These are phyloP conservation scores for Bombyx mori DNA, from an alignment of 1,140 invertebrate species.

Conservation along the genomic window DNA sequence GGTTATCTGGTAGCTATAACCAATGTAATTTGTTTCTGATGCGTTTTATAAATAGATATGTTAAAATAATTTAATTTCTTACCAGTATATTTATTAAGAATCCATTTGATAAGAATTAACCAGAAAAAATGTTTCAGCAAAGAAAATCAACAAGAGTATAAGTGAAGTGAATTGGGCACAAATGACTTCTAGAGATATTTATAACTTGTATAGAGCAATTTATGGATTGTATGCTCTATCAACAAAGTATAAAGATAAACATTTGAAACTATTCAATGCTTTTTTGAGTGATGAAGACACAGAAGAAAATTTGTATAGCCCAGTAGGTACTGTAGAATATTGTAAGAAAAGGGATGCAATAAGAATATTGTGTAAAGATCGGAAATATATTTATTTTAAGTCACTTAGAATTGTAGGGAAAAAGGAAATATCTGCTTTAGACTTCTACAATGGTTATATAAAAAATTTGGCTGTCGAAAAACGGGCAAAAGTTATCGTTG, in stretches of 20 bases:
- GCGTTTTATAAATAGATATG: too few relatives aligned
- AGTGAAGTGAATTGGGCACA: conserved; percentile 76
- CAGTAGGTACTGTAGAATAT: conserved; percentile 68
- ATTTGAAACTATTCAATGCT: conserved; percentile 75
- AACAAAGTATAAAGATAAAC: conserved; percentile 72
- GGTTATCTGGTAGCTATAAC: too few relatives aligned
- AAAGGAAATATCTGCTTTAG: conserved; percentile 73
- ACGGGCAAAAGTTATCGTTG: conserved; percentile 6
- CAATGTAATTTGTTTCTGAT: too few relatives aligned
- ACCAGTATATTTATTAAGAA: too few relatives aligned
- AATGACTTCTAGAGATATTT: conserved; percentile 74
- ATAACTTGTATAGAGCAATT: conserved; percentile 78
- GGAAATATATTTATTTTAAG: conserved; percentile 72
- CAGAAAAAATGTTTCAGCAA: conserved; percentile 72
- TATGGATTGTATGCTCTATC: conserved; percentile 75
- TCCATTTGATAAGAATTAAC: too few relatives aligned
- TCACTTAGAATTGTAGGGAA: conserved; percentile 73
- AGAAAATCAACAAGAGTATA: conserved; percentile 75
- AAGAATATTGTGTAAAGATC: conserved; percentile 73
- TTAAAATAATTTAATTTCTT: too few relatives aligned
- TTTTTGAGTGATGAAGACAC: conserved; percentile 31
- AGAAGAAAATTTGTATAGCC: conserved; percentile 18
- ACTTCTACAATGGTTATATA: conserved; percentile 81
- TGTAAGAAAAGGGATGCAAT: conserved; percentile 66
- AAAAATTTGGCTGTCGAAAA: conserved; percentile 56